phyloP scores from a whole-genome alignment of 2,113 vertebrate genomes.

The Stegostoma tigrinum region DNA sequence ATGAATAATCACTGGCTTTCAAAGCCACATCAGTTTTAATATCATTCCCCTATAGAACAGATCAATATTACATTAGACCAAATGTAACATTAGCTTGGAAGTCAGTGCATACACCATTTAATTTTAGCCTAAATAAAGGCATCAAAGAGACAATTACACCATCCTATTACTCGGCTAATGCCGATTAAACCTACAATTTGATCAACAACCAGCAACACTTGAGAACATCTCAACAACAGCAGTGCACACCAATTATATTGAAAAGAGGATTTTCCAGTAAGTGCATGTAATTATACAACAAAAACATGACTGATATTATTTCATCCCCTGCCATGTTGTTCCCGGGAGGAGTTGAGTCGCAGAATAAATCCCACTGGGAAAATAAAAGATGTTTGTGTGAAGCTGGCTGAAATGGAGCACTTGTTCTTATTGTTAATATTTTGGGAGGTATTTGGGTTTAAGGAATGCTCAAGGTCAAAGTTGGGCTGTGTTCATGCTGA shows the following conservation, averaged over 20 bases:
- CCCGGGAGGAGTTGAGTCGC: neutral
- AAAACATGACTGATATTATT: neutral
- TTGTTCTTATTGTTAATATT: neutral
- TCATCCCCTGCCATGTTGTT: neutral
- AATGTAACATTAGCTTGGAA: constrained; percentile 6
- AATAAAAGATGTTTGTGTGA: neutral
- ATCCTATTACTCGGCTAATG: neutral
- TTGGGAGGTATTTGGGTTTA: neutral
- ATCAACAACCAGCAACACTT: neutral
- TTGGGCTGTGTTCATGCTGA: neutral
- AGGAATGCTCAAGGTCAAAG: neutral
- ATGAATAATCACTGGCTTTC: neutral
- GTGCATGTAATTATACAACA: constrained; percentile 7
- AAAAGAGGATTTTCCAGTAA: neutral
- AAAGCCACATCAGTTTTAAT: neutral
- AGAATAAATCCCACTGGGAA: neutral
- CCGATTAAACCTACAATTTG: constrained; percentile 14
- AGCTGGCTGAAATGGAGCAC: neutral
- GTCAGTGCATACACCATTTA: neutral
- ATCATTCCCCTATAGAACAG: neutral
- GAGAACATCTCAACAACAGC: constrained; percentile 21
- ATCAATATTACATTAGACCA: constrained; percentile 12
- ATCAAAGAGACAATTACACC: neutral
- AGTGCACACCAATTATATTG: constrained; percentile 18
- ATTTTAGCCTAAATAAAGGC: neutral